phyloP scores from a whole-genome alignment of 2,797 vertebrate species.

The Sardinella longiceps region DNA sequence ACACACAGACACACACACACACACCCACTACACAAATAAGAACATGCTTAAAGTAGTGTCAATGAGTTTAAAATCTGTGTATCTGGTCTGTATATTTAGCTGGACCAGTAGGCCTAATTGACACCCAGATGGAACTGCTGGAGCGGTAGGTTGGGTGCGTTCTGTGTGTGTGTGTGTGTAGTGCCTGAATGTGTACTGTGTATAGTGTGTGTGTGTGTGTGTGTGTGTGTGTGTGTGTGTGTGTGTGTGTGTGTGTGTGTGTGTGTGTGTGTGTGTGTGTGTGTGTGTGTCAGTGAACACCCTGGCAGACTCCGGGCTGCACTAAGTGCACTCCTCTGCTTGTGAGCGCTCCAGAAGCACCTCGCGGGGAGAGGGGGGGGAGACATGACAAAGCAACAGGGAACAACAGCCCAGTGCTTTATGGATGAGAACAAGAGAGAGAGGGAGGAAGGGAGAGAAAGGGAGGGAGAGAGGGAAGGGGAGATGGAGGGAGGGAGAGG shows the following conservation, averaged over 20 bases:
- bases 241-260: not conserved
- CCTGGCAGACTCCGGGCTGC: not conserved
- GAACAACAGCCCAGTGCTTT: not conserved
- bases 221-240: not conserved
- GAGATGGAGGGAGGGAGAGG: conserved; percentile 15
- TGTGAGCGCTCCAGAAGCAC: not conserved
- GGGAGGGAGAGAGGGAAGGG: conserved; percentile 33
- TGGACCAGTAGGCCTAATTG: not conserved
- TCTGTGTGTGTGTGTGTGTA: too few species aligned
- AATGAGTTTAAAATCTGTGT: not conserved
- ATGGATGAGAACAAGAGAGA: not conserved
- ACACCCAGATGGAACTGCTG: not conserved
- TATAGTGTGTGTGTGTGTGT: not conserved
- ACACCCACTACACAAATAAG: too few species aligned
- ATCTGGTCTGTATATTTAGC: not conserved
- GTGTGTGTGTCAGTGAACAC: not conserved
- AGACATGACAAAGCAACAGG: not conserved
- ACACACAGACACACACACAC: conserved; percentile 5
- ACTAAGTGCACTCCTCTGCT: conserved; percentile 7
- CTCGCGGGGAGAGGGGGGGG: not conserved
- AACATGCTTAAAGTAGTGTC: not conserved
- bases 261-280: not conserved
- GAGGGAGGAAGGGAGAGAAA: conserved; percentile 19
- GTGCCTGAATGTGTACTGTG: not conserved
- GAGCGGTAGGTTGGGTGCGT: not conserved